A percentile compares a stretch with the other conserved stretches of the same genome.
Evolutionary conservation across 2,888 invertebrate species (phyloP).

Genomic region (Hylaea fasciaria): DNA sequence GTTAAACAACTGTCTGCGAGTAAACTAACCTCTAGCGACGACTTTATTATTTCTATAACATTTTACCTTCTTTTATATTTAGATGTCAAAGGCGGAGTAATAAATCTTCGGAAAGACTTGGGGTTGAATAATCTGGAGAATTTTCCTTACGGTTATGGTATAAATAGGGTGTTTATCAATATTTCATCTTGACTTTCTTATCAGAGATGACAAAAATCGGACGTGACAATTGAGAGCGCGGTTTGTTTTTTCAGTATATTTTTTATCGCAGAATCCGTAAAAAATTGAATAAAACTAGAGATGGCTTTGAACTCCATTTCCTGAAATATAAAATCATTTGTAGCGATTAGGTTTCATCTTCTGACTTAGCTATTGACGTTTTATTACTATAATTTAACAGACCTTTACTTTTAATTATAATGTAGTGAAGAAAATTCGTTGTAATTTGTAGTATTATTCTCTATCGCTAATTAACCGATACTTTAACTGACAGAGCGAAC

Average conservation of each 20-base stretch:
- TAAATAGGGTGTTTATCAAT: conserved; percentile 29
- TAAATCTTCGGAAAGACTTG: conserved; percentile 47
- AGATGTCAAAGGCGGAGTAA: conserved; percentile 47
- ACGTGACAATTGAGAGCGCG: conserved; percentile 14
- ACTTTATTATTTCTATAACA: conserved; percentile 60
- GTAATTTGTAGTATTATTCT: too few relatives aligned
- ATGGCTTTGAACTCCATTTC: too few relatives aligned
- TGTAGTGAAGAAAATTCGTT: too few relatives aligned
- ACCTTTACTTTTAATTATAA: too few relatives aligned
- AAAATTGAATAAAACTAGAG: too few relatives aligned
- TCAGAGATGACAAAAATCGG: conserved; percentile 12
- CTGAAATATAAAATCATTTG: too few relatives aligned
- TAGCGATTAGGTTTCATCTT: too few relatives aligned
- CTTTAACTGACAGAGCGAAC: too few relatives aligned
- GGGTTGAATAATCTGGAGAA: conserved; percentile 36
- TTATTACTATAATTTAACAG: too few relatives aligned
- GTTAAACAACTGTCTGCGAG: conserved; percentile 17
- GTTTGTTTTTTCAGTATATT: conserved; percentile 5
- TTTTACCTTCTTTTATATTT: conserved; percentile 44
- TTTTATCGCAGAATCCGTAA: too few relatives aligned
- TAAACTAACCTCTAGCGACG: conserved; percentile 41
- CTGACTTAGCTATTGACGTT: too few relatives aligned
- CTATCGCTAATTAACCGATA: too few relatives aligned
- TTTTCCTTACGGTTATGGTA: conserved; percentile 29
- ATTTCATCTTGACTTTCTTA: conserved; percentile 25